Conservation (phyloP, 2,113 vertebrate genomes). For the Corythornis cristatus region DNA sequence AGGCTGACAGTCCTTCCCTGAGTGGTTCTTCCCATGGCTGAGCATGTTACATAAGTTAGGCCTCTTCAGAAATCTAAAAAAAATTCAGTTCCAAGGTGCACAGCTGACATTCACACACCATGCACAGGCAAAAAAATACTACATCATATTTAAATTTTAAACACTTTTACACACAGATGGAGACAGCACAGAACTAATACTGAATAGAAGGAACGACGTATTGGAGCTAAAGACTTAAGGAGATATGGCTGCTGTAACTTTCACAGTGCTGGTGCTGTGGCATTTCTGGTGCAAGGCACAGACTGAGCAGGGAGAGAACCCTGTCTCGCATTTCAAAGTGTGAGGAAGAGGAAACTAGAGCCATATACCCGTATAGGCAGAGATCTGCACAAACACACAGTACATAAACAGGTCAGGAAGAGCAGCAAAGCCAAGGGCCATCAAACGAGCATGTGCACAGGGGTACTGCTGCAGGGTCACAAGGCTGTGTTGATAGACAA, state of each 20-base stretch:
- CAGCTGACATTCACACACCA: neutral
- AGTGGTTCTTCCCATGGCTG: neutral
- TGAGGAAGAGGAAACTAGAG: neutral
- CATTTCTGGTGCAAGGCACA: neutral
- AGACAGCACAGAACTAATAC: neutral
- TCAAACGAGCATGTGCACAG: fast-evolving
- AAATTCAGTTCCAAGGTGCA: neutral
- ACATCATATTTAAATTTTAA: neutral
- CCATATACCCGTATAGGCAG: neutral
- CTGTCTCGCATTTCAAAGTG: neutral
- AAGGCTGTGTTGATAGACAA: neutral
- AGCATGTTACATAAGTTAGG: neutral
- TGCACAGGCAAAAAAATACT: neutral
- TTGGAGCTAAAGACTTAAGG: neutral
- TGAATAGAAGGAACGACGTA: neutral
- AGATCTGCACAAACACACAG: neutral
- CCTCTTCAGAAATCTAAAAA: neutral
- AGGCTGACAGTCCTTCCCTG: neutral
- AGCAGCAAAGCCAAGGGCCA: neutral
- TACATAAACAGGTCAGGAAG: neutral
- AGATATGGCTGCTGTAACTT: neutral
- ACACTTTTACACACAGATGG: neutral
- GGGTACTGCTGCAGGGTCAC: neutral
- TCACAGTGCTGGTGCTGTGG: neutral
- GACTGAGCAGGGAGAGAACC: neutral